Percentiles rank a stretch among this genome's conserved stretches.
These are phyloP conservation scores for Eueremaeus valkanovi DNA, from an alignment of 2,888 invertebrate species.

Conservation along the genomic window DNA sequence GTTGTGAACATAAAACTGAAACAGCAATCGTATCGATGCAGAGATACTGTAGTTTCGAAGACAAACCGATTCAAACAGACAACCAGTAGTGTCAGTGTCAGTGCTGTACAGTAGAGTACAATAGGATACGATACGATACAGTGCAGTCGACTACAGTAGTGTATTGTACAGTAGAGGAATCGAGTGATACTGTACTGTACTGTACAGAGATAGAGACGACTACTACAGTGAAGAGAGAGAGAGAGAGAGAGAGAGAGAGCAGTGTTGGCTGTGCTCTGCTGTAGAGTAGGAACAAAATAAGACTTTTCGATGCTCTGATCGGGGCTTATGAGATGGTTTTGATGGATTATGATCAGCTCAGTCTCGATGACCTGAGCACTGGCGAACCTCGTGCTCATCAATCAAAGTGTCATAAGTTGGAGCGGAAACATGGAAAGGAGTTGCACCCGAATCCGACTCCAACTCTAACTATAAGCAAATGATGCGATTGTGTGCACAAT, in stretches of 20 bases:
- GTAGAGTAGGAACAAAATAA: neutral
- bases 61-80: neutral
- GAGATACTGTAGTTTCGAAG: neutral
- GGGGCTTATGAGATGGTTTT: constrained; percentile 31
- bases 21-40: neutral
- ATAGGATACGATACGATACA: neutral
- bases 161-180: neutral
- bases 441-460: neutral
- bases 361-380: constrained; percentile 37
- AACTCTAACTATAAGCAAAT: neutral
- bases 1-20: too few relatives aligned
- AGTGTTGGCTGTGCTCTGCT: too few relatives aligned
- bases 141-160: neutral
- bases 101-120: too few relatives aligned
- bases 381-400: constrained; percentile 36
- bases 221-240: neutral
- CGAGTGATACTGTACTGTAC: neutral
- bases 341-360: constrained; percentile 39
- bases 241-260: neutral
- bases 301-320: constrained; percentile 8
- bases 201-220: neutral
- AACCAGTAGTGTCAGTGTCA: neutral
- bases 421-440: constrained; percentile 38
- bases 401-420: constrained; percentile 30
- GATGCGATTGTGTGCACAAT: constrained; percentile 1